These are phyloP conservation scores for Caenorhabditis virilis DNA, from an alignment of 2,888 invertebrate genomes.

Conservation along the genomic window DNA sequence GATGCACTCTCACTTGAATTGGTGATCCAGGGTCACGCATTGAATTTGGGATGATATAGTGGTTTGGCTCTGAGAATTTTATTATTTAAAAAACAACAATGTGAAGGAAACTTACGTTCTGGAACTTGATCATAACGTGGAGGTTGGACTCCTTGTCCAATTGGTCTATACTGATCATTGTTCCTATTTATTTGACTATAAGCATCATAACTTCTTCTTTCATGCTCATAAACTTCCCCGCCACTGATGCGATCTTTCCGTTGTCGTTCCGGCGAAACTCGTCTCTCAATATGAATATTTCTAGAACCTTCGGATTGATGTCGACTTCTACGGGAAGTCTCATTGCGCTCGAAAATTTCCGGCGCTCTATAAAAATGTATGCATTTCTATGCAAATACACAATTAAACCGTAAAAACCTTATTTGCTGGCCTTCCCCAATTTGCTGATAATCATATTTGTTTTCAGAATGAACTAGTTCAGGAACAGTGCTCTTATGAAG, in stretches of 20 bases:
- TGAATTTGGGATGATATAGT: constrained; percentile 36
- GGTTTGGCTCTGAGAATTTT: constrained; percentile 22
- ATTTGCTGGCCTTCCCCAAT: constrained; percentile 9
- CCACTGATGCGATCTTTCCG: constrained; percentile 19
- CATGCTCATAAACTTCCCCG: constrained; percentile 32
- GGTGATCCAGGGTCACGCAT: constrained; percentile 30
- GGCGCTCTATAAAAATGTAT: too few species aligned
- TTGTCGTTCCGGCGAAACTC: constrained; percentile 33
- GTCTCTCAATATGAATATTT: constrained; percentile 29
- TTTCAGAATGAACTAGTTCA: constrained; percentile 39
- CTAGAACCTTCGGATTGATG: constrained; percentile 32
- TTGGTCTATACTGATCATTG: not conserved
- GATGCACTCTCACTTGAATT: constrained; percentile 39
- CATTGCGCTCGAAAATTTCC: too few species aligned
- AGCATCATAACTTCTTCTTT: constrained; percentile 17
- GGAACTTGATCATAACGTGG: constrained; percentile 30
- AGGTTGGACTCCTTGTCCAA: constrained; percentile 18
- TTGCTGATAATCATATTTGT: constrained; percentile 37
- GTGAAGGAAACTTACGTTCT: constrained; percentile 7
- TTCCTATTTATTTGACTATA: constrained; percentile 36
- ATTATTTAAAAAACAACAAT: not conserved
- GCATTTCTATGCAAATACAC: too few species aligned
- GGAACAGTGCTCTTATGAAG: constrained; percentile 25
- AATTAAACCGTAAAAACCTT: too few species aligned
- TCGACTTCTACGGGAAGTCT: constrained; percentile 11